Percentiles rank a stretch among this genome's conserved stretches.
These are phyloP conservation scores for Hololepta plana DNA, from an alignment of 2,888 invertebrate species.

Conservation along the genomic window DNA sequence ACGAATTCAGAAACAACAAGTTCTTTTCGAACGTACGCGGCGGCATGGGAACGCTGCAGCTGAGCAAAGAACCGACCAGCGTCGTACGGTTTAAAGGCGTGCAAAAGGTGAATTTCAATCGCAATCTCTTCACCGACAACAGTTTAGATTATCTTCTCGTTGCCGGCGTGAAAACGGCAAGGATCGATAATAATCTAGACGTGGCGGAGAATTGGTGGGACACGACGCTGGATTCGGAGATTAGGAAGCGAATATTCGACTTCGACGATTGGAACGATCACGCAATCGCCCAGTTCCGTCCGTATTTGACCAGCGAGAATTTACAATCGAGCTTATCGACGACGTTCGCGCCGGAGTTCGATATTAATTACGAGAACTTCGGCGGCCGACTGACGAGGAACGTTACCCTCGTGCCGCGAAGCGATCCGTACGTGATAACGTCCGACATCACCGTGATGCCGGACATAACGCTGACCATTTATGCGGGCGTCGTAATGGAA, in stretches of 20 bases:
- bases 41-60: slow-evolving; percentile 22
- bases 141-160: slow-evolving; percentile 74
- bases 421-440: slow-evolving; percentile 58
- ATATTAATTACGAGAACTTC: slow-evolving; percentile 44
- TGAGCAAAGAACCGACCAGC: slow-evolving; percentile 45
- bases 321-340: slow-evolving; percentile 62
- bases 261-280: slow-evolving; percentile 99
- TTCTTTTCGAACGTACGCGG: slow-evolving; percentile 20
- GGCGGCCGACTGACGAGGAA: slow-evolving; percentile 60
- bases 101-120: slow-evolving; percentile 78
- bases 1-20: slow-evolving; percentile 57
- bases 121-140: slow-evolving; percentile 78
- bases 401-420: slow-evolving; percentile 41
- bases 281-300: slow-evolving; percentile 79
- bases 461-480: slow-evolving; percentile 65
- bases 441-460: slow-evolving; percentile 97
- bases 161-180: slow-evolving; percentile 80
- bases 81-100: slow-evolving; percentile 86
- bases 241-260: slow-evolving; percentile 78
- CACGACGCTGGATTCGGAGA: slow-evolving; percentile 48
- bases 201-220: slow-evolving; percentile 98
- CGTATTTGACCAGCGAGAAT: slow-evolving; percentile 63
- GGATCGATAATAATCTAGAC: slow-evolving; percentile 70
- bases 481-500: slow-evolving; percentile 78
- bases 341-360: slow-evolving; percentile 37